A percentile compares a stretch with the other conserved stretches of the same genome.
Conservation (phyloP, 1,140 invertebrate species). For the Zaprionus vittiger region DNA sequence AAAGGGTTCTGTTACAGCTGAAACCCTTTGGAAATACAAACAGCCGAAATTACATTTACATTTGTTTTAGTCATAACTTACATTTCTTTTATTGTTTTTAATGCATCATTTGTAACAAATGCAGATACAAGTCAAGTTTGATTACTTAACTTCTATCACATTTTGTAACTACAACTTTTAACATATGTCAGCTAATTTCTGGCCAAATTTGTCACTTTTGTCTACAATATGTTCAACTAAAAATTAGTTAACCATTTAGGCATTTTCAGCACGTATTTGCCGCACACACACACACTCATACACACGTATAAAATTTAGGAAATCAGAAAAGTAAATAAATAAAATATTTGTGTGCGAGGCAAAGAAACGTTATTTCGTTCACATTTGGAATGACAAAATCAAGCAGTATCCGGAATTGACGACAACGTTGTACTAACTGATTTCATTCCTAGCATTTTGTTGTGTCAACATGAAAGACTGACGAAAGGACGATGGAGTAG, state of each 20-base stretch:
- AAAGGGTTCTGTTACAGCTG: slow-evolving; percentile 7
- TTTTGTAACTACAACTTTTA: slow-evolving; percentile 14
- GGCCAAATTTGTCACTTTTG: slow-evolving; percentile 28
- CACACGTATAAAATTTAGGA: slow-evolving; percentile 35
- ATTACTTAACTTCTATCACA: not conserved
- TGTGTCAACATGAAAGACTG: slow-evolving; percentile 66
- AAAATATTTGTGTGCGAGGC: slow-evolving; percentile 67
- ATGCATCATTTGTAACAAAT: not conserved
- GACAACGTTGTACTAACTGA: slow-evolving; percentile 69
- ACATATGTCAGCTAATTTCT: slow-evolving; percentile 51
- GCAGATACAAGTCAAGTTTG: not conserved
- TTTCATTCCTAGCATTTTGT: slow-evolving; percentile 61
- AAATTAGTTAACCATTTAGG: slow-evolving; percentile 43
- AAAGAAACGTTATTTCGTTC: slow-evolving; percentile 15
- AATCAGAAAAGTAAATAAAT: slow-evolving; percentile 79
- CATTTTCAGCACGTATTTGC: slow-evolving; percentile 68
- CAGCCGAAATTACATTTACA: too few species aligned
- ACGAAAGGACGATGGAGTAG: not conserved
- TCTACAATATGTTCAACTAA: slow-evolving; percentile 50
- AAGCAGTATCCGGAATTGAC: slow-evolving; percentile 60
- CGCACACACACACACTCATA: slow-evolving; percentile 16
- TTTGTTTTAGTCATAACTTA: too few species aligned
- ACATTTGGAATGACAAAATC: slow-evolving; percentile 41
- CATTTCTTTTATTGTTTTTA: not conserved
- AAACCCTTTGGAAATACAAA: too few species aligned